phyloP scores from a whole-genome alignment of 2,888 invertebrate species.

The Diadegma fenestrale region DNA sequence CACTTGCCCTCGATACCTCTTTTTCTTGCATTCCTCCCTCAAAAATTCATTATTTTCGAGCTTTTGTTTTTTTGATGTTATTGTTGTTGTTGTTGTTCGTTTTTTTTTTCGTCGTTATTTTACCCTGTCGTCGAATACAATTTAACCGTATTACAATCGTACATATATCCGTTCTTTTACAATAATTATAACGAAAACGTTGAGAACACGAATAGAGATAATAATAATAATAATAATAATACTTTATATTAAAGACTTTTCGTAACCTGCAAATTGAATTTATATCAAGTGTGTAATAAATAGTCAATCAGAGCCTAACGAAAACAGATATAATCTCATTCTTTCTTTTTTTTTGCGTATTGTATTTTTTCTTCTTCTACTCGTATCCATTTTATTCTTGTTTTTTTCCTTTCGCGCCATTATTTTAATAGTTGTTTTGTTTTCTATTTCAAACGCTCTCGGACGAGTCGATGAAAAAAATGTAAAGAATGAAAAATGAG shows the following conservation, averaged over 20 bases:
- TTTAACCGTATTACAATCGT: slow-evolving; percentile 79
- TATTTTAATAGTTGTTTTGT: neutral
- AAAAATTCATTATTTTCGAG: slow-evolving; percentile 49
- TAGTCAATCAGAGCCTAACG: slow-evolving; percentile 70
- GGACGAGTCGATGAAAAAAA: slow-evolving; percentile 28
- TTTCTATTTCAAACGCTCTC: neutral
- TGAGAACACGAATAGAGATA: neutral
- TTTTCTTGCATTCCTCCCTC: slow-evolving; percentile 31
- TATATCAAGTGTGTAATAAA: slow-evolving; percentile 70
- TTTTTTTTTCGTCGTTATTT: slow-evolving; percentile 71
- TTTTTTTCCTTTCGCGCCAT: slow-evolving; percentile 10
- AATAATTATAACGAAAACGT: slow-evolving; percentile 70
- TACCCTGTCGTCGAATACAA: slow-evolving; percentile 84
- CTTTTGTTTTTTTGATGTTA: slow-evolving; percentile 28
- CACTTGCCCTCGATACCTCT: slow-evolving; percentile 45
- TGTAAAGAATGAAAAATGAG: slow-evolving; percentile 30
- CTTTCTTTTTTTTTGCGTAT: slow-evolving; percentile 42
- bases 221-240: slow-evolving; percentile 72
- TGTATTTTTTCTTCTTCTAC: slow-evolving; percentile 15
- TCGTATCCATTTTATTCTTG: neutral
- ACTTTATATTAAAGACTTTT: slow-evolving; percentile 67
- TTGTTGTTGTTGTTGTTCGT: slow-evolving; percentile 68
- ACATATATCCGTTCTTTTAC: slow-evolving; percentile 75
- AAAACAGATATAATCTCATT: slow-evolving; percentile 68
- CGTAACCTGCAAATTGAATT: slow-evolving; percentile 69